A percentile compares a stretch with the other conserved stretches of the same genome.
phyloP scores from a whole-genome alignment of 1,140 invertebrate genomes.

The Anadara kagoshimensis region DNA sequence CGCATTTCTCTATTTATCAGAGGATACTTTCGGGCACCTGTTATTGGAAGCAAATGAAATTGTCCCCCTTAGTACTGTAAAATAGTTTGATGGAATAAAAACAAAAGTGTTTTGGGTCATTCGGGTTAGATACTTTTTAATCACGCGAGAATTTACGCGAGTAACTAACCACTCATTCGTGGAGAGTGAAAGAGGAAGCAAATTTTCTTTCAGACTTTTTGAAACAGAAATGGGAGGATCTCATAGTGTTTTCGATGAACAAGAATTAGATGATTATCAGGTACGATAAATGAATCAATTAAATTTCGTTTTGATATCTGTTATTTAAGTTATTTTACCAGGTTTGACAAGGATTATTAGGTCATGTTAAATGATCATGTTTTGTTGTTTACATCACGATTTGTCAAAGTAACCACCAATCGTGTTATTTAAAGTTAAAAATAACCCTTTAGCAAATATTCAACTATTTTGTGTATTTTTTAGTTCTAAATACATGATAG shows the following conservation, averaged over 20 bases:
- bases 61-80: too few species aligned
- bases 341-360: too few species aligned
- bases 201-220: too few species aligned
- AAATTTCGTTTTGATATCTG: too few species aligned
- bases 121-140: neutral
- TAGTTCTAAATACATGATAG: too few species aligned
- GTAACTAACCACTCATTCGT: slow-evolving; percentile 9
- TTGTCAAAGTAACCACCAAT: neutral
- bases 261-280: slow-evolving; percentile 92
- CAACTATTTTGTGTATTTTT: neutral
- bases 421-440: too few species aligned
- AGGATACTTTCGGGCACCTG: too few species aligned
- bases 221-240: slow-evolving; percentile 56
- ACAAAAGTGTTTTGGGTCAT: neutral
- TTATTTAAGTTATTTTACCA: too few species aligned
- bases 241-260: slow-evolving; percentile 81
- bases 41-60: too few species aligned
- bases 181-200: slow-evolving; percentile 1
- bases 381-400: neutral
- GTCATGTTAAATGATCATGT: neutral
- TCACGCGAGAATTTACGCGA: slow-evolving; percentile 9
- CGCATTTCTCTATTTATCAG: too few species aligned
- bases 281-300: slow-evolving; percentile 72
- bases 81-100: too few species aligned
- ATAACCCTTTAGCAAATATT: neutral